phyloP scores from a whole-genome alignment of 2,113 vertebrate genomes.

The Lichenostomus cassidix region DNA sequence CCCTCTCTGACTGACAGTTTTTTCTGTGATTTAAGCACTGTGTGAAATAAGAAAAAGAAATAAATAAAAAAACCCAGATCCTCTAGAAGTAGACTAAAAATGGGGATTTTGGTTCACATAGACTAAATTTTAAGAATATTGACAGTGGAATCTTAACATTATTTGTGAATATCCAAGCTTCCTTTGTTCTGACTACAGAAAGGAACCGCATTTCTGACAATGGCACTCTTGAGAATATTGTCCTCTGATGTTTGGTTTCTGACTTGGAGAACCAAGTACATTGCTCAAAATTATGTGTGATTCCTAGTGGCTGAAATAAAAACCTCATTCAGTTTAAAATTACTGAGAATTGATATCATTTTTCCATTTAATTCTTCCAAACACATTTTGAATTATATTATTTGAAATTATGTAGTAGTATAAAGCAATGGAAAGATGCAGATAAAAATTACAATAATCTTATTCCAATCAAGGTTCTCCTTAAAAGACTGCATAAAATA shows the following conservation, averaged over 20 bases:
- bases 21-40: neutral
- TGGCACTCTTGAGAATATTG: neutral
- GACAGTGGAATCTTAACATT: neutral
- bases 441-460: neutral
- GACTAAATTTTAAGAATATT: neutral
- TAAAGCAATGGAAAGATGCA: neutral
- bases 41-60: neutral
- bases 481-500: neutral
- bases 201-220: neutral
- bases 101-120: rapidly evolving
- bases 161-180: neutral
- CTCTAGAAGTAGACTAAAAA: neutral
- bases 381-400: neutral
- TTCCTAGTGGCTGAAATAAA: neutral
- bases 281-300: neutral
- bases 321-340: neutral
- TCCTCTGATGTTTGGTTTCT: neutral
- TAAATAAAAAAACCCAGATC: neutral
- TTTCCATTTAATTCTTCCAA: neutral
- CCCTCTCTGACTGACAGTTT: neutral
- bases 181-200: neutral
- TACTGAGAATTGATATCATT: neutral
- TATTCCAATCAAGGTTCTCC: neutral
- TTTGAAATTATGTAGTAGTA: neutral
- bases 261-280: neutral